Evolutionary conservation across 2,113 vertebrate genomes (phyloP), one percentile per base, ranked within the genome.

Genomic region (Pionites leucogaster): DNA sequence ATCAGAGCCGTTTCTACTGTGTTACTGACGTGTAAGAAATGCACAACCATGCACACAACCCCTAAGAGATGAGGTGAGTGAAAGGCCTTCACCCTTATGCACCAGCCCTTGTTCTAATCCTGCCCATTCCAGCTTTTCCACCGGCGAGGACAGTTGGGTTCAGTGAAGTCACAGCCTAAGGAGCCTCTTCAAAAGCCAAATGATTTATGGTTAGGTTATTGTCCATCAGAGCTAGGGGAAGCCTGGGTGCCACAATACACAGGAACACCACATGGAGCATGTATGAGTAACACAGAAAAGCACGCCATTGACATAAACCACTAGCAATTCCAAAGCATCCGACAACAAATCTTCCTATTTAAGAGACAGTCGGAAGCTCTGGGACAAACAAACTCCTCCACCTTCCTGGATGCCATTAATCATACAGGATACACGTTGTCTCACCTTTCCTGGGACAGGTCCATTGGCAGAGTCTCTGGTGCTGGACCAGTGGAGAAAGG

Each of bases 401-500:
- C 93, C 77, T 97, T 96, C 95, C 97, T 81, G 95, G 74, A 87
- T 42, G 49, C 47, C 69, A 76, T 82, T 85, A 87, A 92, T 89
- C 91, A 91, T 24, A 88, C 80, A 39, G 96, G 96, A 96, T 91
- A 65, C 92, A 95, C 79, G 91, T 81, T 84, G 55, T 93, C 97
- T 98, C 86, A 98, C 98, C 98, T 97, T 97, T 82, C 97, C 97
- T 72, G 9, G 1, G 81, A 96, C 63, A 31, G 97, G 93, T 65
- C 97, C 95, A 47, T 89, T 95, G 81, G 97, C 95, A 77, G 84
- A 86, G 86, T 88, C 97, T 67, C 97, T 97, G 88, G 97, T 28
- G 0, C 96, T 57, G 37, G 92, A 97, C 53, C 92, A 69, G 77
- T 81, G 96, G 70, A 92, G 95, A 57, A 97, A 98, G 86, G 88